phyloP scores from a whole-genome alignment of 2,888 invertebrate genomes.

The Callyntrura sp. region DNA sequence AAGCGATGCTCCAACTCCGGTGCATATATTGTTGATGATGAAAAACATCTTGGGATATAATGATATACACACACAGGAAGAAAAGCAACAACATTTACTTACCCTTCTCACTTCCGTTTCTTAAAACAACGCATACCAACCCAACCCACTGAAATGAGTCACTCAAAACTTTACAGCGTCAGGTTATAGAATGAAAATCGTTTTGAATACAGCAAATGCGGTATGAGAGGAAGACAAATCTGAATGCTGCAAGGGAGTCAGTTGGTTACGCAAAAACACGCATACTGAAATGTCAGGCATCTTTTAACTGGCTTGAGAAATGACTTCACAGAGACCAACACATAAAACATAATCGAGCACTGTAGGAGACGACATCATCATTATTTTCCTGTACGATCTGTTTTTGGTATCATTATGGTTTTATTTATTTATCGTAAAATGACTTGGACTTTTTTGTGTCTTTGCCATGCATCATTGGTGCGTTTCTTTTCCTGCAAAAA shows the following conservation, averaged over 20 bases:
- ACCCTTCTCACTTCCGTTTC: constrained; percentile 61
- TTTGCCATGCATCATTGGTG: constrained; percentile 45
- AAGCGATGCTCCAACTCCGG: background rate
- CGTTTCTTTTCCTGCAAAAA: constrained; percentile 37
- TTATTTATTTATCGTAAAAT: constrained; percentile 55
- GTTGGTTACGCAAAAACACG: background rate
- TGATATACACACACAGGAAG: background rate
- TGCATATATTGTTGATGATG: constrained; percentile 12
- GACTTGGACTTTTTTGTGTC: background rate
- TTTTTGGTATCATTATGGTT: constrained; percentile 49
- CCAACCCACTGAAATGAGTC: constrained; percentile 59
- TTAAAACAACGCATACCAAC: constrained; percentile 36
- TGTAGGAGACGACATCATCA: constrained; percentile 21
- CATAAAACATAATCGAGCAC: background rate
- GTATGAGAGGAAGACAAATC: constrained; percentile 26
- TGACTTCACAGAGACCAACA: background rate
- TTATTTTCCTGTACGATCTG: constrained; percentile 44
- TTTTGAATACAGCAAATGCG: background rate
- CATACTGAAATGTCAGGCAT: background rate
- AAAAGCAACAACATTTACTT: constrained; percentile 43
- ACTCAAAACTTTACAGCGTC: constrained; percentile 56
- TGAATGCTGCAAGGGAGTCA: background rate
- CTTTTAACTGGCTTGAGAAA: constrained; percentile 9
- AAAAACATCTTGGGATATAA: constrained; percentile 12
- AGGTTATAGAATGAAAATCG: background rate